Evolutionary conservation across 2,797 vertebrate genomes (phyloP), one percentile per base, ranked within the genome.

Genomic region (Gambelia wislizenii): DNA sequence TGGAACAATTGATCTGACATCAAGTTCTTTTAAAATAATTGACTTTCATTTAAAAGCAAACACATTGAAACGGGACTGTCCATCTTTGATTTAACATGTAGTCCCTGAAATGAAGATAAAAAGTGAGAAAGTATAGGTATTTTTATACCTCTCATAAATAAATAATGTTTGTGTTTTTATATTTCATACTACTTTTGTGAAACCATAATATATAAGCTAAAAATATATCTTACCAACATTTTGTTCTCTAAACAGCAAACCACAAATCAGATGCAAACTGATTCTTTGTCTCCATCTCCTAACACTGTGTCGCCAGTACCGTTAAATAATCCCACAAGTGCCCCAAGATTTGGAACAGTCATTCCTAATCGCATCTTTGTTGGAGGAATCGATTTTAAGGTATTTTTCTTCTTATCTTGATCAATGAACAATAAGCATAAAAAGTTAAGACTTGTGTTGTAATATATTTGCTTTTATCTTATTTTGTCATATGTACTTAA

Each of bases 361-460:
- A 98, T 97, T 95, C 98, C 98, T 89, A 98, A 98, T 96, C 97
- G 98, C 33, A 97, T 99, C 91, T 99, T 98, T 95, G 98, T 98
- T 9, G 97, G 98, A 91, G 98, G 98, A 91, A 97, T 99, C 80
- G 97, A 98, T 95, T 95, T 96, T 94, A 97, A 96, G 97, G 98
- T 99, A 96, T 95, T 92, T 75, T 25, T 75, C n/a, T 56, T 75
- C 36, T 84, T 25, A 81, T 61, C 25, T 80, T 84, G 30, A 18
- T 88, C 70, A 7, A n/a, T 88, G 14, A 91, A 75, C 25, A 87
- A 61, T 70, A 42, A 30, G 59, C 30, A 59, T 72, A 74, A 59
- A 75, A 8, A 59, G 59, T 39, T 25, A n/a, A 33, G 9, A 25
- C 27, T 80, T 80, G 33, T 67, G 25, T 79, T 30, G 22, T 59